phyloP scores from a whole-genome alignment of 1,140 invertebrate species.

The Eurosta solidaginis region DNA sequence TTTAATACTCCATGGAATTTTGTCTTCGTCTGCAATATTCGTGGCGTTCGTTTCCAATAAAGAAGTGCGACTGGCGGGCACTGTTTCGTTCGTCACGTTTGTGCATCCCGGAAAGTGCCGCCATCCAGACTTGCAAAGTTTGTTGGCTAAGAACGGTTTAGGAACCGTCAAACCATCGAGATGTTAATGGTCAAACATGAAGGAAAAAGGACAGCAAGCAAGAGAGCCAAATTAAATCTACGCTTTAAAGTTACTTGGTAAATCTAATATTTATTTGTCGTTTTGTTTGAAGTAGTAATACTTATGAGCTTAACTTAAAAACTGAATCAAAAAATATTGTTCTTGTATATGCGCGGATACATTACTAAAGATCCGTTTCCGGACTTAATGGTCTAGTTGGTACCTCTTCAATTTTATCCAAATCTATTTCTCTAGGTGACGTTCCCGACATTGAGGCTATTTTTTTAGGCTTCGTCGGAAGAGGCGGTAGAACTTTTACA shows the following conservation, averaged over 20 bases:
- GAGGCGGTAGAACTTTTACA: neutral
- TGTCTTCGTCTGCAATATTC: no score
- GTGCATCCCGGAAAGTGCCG: no score
- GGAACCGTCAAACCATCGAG: no score
- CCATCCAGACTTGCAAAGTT: no score
- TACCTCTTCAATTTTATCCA: conserved; percentile 30
- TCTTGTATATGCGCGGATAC: no score
- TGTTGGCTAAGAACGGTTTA: no score
- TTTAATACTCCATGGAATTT: no score
- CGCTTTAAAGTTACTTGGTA: neutral
- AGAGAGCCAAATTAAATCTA: neutral
- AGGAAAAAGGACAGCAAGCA: no score
- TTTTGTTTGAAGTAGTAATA: neutral
- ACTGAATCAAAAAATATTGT: neutral
- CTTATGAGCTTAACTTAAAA: neutral
- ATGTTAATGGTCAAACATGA: no score
- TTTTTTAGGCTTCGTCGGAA: neutral
- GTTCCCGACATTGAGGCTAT: neutral
- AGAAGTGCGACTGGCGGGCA: no score
- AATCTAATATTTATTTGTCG: neutral
- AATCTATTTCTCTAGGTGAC: conserved; percentile 27
- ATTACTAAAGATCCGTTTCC: conserved; percentile 49
- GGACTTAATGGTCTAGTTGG: conserved; percentile 49
- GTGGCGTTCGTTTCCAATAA: no score
- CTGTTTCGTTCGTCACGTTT: no score